Evolutionary conservation across 2,113 vertebrate genomes (phyloP), one percentile per base, ranked within the genome.

Genomic region (Toxotes chatareus): DNA sequence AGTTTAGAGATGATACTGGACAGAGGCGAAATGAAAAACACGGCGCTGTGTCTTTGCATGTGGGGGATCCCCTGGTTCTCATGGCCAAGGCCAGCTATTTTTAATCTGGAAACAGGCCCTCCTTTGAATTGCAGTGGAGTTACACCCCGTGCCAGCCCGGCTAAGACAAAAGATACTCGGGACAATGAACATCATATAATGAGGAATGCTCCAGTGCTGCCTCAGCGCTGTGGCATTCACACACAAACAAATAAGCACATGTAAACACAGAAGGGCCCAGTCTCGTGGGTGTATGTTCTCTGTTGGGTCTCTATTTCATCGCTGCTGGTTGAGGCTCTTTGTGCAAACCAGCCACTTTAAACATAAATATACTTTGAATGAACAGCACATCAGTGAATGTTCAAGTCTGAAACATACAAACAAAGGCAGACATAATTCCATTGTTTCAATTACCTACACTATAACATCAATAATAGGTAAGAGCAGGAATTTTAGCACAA

Each of bases 11-110:
- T 16, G 84, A 88, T 21, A 68, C 70, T 46, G 78, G 74, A 76
- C 51, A 38, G 65, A 86, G 72, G 46, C 66, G 0, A 61, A 61
- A 70, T 83, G 64, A 77, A 84, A 88, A 90, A 75, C 83, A 84
- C 2, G 12, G 27, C 63, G 62, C 75, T 38, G 11, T 83, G 73
- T 62, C 31, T 86, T 46, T 44, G 62, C 56, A 27, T 53, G 66
- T 9, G 79, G 91, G 91, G 89, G 91, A 88, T 91, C 91, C 91
- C 92, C 93, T 0, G 55, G 69, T 82, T 90, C 89, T 86, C 88
- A 89, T 82, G 91, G 91, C 8, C 82, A 88, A 89, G 85, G 89
- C 76, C 73, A 13, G 72, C 82, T 93, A 93, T 93, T 93, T 93
- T 89, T 91, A 88, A 75, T 87, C 86, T 89, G 74, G 74, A 87